Percentiles rank a stretch among this genome's conserved stretches.
phyloP scores from a whole-genome alignment of 2,888 invertebrate species.

The Mesorhabditis spiculigera region DNA sequence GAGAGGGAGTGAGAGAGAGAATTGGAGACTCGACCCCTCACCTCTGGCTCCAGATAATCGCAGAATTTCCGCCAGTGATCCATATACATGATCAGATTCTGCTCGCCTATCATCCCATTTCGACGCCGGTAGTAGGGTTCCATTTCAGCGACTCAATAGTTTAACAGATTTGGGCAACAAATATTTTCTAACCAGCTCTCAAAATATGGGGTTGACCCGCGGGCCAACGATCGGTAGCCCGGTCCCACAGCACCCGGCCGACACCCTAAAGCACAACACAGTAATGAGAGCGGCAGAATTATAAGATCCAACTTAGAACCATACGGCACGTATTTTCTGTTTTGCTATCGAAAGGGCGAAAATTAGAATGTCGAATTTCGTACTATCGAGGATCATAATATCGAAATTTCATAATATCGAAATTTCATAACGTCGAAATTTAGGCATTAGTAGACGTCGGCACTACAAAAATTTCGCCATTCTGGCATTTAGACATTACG shows the following conservation, averaged over 20 bases:
- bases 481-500: too few relatives aligned
- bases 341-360: too few relatives aligned
- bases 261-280: neutral
- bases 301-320: too few relatives aligned
- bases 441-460: too few relatives aligned
- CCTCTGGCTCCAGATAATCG: neutral
- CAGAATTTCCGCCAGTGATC: neutral
- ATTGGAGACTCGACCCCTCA: neutral
- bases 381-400: too few relatives aligned
- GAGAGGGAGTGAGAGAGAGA: neutral
- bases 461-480: too few relatives aligned
- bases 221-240: neutral
- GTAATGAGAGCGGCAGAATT: too few relatives aligned
- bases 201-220: neutral
- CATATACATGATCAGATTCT: neutral
- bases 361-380: too few relatives aligned
- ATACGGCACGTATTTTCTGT: too few relatives aligned
- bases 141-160: neutral
- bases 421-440: too few relatives aligned
- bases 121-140: neutral
- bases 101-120: neutral
- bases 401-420: too few relatives aligned
- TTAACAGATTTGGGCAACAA: neutral
- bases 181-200: neutral
- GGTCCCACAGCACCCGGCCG: neutral